Evolutionary conservation across 2,888 invertebrate species (phyloP).

Genomic region (Agrochola lychnidis): DNA sequence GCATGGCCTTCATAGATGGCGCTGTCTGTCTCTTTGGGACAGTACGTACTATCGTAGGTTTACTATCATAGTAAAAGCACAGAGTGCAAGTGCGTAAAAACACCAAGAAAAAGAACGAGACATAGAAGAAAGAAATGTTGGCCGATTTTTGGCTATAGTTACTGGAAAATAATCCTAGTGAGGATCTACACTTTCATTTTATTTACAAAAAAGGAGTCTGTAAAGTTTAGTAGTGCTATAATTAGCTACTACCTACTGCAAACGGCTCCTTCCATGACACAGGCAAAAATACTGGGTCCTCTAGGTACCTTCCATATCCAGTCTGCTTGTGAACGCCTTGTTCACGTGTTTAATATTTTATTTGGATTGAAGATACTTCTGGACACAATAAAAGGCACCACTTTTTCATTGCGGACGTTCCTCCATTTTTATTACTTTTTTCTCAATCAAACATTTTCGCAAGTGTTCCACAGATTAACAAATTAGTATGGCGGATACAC

Average conservation of each 20-base stretch:
- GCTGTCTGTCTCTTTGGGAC: slow-evolving; percentile 5
- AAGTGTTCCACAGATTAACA: too few species aligned
- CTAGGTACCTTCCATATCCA: neutral
- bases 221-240: neutral
- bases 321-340: too few species aligned
- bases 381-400: too few species aligned
- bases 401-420: too few species aligned
- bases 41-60: neutral
- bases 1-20: slow-evolving; percentile 30
- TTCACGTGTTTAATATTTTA: too few species aligned
- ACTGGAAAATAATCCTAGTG: neutral
- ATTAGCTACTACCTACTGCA: neutral
- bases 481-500: too few species aligned
- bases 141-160: neutral
- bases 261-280: neutral
- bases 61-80: neutral
- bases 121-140: neutral
- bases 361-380: too few species aligned
- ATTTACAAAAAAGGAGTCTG: neutral
- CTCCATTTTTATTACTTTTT: too few species aligned
- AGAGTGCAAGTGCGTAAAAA: neutral
- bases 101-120: neutral
- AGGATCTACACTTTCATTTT: neutral
- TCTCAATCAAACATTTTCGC: too few species aligned
- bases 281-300: neutral